Percentiles rank a stretch among this genome's conserved stretches.
Evolutionary conservation across 2,113 vertebrate genomes (phyloP).

Genomic region (Sceloporus tristichus): DNA sequence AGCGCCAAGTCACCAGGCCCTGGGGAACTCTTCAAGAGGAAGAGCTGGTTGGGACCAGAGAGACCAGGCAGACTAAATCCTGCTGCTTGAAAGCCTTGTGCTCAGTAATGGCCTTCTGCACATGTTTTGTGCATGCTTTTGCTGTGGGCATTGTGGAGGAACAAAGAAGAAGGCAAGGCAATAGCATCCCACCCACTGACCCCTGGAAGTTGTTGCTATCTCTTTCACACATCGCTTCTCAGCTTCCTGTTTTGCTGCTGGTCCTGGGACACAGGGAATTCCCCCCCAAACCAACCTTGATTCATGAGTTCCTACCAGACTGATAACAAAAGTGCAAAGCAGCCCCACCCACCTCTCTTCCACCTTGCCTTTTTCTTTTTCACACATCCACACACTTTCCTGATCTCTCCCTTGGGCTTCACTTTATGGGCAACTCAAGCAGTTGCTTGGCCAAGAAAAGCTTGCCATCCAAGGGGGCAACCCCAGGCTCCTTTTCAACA

Average conservation of each 20-base stretch:
- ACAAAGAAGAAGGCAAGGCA: neutral
- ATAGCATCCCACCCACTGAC: constrained; percentile 26
- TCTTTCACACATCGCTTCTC: neutral
- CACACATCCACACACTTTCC: no score
- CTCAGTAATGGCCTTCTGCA: neutral
- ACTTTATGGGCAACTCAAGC: no score
- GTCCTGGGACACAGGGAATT: constrained; percentile 24
- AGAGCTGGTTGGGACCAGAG: neutral
- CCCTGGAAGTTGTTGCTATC: constrained; percentile 10
- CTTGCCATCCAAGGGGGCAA: neutral
- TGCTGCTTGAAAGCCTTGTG: neutral
- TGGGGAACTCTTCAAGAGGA: neutral
- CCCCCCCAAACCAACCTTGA: constrained; percentile 17
- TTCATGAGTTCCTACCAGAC: constrained; percentile 6
- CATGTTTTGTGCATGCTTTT: neutral
- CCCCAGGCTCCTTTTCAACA: no score
- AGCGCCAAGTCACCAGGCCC: no score
- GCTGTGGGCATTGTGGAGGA: constrained; percentile 26
- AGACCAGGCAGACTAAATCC: neutral
- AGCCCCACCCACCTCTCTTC: neutral
- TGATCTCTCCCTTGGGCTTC: neutral
- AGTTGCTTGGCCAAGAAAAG: no score
- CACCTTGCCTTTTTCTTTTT: neutral
- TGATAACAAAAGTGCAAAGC: constrained; percentile 2
- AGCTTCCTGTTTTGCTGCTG: constrained; percentile 34